These are phyloP conservation scores for Ectobius pallidus DNA, from an alignment of 2,888 invertebrate genomes.

Conservation along the genomic window DNA sequence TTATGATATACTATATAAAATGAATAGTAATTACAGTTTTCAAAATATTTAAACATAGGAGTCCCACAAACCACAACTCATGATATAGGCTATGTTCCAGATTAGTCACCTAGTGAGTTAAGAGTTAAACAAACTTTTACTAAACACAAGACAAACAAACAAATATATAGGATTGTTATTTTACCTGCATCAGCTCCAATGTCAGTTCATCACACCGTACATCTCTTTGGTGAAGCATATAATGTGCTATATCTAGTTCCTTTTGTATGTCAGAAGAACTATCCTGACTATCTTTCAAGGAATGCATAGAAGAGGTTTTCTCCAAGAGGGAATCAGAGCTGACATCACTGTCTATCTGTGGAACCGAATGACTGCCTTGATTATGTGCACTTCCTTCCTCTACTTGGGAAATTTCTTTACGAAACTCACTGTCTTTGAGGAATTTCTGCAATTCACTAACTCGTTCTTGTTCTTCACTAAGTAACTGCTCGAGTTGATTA, in stretches of 20 bases:
- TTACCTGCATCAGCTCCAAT: slow-evolving; percentile 73
- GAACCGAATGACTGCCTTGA: not conserved
- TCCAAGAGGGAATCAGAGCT: not conserved
- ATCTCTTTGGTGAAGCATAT: slow-evolving; percentile 86
- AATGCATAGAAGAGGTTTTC: not conserved
- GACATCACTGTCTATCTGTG: not conserved
- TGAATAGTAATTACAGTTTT: too few species aligned
- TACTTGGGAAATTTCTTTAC: slow-evolving; percentile 45
- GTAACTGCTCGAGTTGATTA: slow-evolving; percentile 33
- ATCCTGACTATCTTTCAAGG: not conserved
- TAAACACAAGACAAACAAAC: too few species aligned
- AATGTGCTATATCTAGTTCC: slow-evolving; percentile 79
- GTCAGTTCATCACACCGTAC: slow-evolving; percentile 87
- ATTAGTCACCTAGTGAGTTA: too few species aligned
- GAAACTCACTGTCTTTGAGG: slow-evolving; percentile 63
- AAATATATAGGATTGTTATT: too few species aligned
- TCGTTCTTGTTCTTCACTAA: slow-evolving; percentile 63
- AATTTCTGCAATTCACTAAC: slow-evolving; percentile 63
- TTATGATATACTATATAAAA: too few species aligned
- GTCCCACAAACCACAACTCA: too few species aligned
- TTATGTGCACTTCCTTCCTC: not conserved
- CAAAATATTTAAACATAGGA: too few species aligned
- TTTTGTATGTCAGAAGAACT: slow-evolving; percentile 52
- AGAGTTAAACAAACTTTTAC: too few species aligned
- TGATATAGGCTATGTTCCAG: too few species aligned